Base-by-base conservation (phyloP, 2,113 vertebrate species). In the Variabilichromis moorii region DNA sequence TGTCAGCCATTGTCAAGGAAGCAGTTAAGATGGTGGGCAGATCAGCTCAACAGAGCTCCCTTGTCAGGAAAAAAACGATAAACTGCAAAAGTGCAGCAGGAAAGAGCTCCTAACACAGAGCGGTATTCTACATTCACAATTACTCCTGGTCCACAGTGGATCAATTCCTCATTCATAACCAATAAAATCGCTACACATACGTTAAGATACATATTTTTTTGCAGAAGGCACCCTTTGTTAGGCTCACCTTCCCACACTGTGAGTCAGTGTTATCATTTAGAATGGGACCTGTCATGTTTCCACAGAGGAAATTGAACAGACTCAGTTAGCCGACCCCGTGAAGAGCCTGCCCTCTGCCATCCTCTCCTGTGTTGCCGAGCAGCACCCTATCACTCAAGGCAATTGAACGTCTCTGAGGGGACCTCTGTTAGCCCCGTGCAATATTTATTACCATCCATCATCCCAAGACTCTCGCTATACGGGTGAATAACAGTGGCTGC, bases 401-500 rank as follows among this genome's bases (percentile, higher is more conserved):
- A 94, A 94, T 95, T 93, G 90, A 94, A 95, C 86, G 82, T 92
- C 93, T 93, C 93, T 85, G 91, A 92, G 92, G 93, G 92, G 93
- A 94, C 95, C 94, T 94, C 95, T 91, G 95, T 95, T 94, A 93
- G 94, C 93, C 93, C 93, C 80, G 83, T 94, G 92, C 93, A 95
- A 93, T 95, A 96, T 96, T 94, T 96, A 95, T 95, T 90, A 91
- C 93, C 90, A 95, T 94, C 92, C 92, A 88, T 93, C 96, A 95
- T 91, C 86, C 92, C n/a, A 6, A 90, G 91, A 88, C 73, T 79
- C 82, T 40, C n/a, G 35, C 94, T 93, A 73, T 84, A 82, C 13
- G 88, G 88, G 88, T 92, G 93, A 93, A 85, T 91, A 94, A 93
- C 90, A 92, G 94, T 82, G 92, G 90, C 92, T 80, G 82, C 93